Evolutionary conservation across 1,140 invertebrate genomes (phyloP), one percentile per base, ranked within the genome.

Genomic region (Zeugodacus cucurbitae): DNA sequence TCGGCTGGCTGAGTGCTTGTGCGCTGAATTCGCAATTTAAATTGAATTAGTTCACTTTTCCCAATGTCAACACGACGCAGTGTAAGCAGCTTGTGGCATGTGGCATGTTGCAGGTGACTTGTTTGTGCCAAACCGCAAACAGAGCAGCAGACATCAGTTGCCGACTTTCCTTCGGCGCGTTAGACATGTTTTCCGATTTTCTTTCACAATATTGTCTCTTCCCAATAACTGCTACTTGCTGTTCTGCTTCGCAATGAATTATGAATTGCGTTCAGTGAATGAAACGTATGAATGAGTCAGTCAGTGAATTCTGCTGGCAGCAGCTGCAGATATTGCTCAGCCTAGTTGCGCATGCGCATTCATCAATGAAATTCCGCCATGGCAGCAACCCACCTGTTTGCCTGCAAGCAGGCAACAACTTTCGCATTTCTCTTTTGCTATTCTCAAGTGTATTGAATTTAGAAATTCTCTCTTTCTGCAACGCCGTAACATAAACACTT

Each of bases 41-140:
- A 82, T 82, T 82, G n/a, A 82, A 82, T 82, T 82, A 22, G 37
- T 48, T 8, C 74, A 82, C 41, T 82, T 82, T 82, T 82, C 74
- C 41, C 74, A n/a, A 82, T 82, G 41, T 37, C 37, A 54, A 10
- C 64, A 29, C 64, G 34, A 70, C 64, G 32, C 67, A 74, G 67
- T 20, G 17, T 74, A 37, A 37, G 17, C 32, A 22, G 67, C 22
- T 37, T 74, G 64, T 70, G 34, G 20, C 22, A 22, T 74, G 67
- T 74, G 32, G 32, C 67, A 82, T 11, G 11, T 48, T 82, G 41
- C 74, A 82, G 74, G 41, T 82, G 41, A n/a, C 26, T 82, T 48
- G 20, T n/a, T 48, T 48, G 74, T 41, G 22, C 41, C 41, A 82
- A 22, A 82, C 41, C 74, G 41, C 74, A 82, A 82, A 48, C 41